Base-by-base conservation (phyloP, 2,888 invertebrate species). In the Panorpa germanica region DNA sequence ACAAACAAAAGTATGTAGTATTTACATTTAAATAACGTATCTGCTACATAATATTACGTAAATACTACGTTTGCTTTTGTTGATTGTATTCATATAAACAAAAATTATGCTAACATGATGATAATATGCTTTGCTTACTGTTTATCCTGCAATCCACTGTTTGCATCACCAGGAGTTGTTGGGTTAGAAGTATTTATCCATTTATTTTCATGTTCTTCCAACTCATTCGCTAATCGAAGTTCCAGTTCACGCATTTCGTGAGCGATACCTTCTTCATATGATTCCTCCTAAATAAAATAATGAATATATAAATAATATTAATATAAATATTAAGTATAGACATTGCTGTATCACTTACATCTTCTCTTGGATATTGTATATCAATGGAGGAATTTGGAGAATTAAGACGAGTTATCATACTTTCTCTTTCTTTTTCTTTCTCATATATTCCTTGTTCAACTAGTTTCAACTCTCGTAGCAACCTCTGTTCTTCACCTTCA, bases 181-280 rank as follows among this genome's bases (percentile, higher is more conserved):
- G n/a, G n/a, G n/a, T n/a, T n/a, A n/a, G n/a, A n/a, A n/a, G n/a
- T n/a, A n/a, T n/a, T n/a, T n/a, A n/a, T n/a, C 65, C 69, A 68
- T 33, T 63, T 54, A 39, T 63, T 63, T 39, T 67, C 65, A 36
- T 65, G 62, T 42, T 69, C 65, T 45, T 70, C 69, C 28, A 74
- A 45, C 44, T 75, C 72, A 38, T 65, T 67, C 42, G 73, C 67
- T 55, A 70, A 63, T 37, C 68, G 59, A 39, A 68, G 52, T 45
- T 70, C 70, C 32, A 70, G 47, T 43, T 69, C 65, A 10, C 65
- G 55, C 62, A 72, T 71, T 41, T 70, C 70, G 40, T 70, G 69
- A 22, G 69, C 72, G 36, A 73, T 70, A 34, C 65, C 66, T 36
- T 59, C 63, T 43, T 70, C 70, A 40, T 68, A 67, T 35, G 60